Conservation (phyloP, 2,797 vertebrate species). For the Scleropages formosus region DNA sequence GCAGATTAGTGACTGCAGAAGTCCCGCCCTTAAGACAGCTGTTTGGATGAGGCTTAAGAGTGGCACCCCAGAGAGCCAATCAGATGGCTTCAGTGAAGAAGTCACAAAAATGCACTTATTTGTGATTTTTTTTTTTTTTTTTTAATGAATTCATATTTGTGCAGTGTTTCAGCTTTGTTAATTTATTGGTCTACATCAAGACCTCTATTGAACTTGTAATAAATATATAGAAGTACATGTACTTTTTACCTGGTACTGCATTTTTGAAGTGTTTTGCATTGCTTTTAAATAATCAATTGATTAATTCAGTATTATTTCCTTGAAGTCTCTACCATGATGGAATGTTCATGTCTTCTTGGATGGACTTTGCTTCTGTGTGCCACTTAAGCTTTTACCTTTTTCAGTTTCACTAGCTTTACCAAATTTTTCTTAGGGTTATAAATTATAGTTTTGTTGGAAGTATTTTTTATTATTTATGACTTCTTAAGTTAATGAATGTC, state of each 20-base stretch:
- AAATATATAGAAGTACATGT: constrained; percentile 95
- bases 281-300: constrained; percentile 66
- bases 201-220: constrained; percentile 97
- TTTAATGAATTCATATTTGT: constrained; percentile 94
- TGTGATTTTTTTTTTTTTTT: constrained; percentile 81
- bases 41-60: constrained; percentile 50
- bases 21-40: constrained; percentile 45
- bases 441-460: constrained; percentile 14
- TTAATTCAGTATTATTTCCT: constrained; percentile 69
- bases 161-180: constrained; percentile 98
- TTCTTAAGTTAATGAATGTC: constrained; percentile 54
- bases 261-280: constrained; percentile 85
- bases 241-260: constrained; percentile 85
- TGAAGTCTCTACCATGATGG: constrained; percentile 50
- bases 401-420: constrained; percentile 60
- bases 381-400: constrained; percentile 56
- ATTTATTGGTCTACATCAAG: constrained; percentile 99
- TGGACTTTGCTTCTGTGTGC: constrained; percentile 54
- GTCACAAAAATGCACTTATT: constrained; percentile 84
- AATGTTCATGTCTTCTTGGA: too few relatives aligned
- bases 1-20: constrained; percentile 47
- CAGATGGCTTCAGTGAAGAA: constrained; percentile 69
- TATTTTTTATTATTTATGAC: constrained; percentile 43
- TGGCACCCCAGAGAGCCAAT: constrained; percentile 54
- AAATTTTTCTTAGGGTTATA: constrained; percentile 69